phyloP scores from a whole-genome alignment of 2,888 invertebrate genomes.

The Tinea trinotella region DNA sequence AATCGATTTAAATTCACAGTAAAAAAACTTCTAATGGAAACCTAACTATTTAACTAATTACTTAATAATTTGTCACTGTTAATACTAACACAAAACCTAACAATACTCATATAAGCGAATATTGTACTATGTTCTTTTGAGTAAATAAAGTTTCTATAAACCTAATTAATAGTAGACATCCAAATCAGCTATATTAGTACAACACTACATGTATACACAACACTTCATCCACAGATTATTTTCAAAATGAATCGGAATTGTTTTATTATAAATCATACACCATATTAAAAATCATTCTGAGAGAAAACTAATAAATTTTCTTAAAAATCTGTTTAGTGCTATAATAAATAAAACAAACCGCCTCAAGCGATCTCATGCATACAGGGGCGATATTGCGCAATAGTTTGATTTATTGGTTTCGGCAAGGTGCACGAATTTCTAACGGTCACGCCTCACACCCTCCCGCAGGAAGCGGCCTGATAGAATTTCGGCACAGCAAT shows the following conservation, averaged over 20 bases:
- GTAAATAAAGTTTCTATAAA: too few species aligned
- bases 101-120: too few species aligned
- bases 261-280: too few species aligned
- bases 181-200: slow-evolving; percentile 36
- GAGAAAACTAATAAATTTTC: slow-evolving; percentile 21
- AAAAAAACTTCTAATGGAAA: too few species aligned
- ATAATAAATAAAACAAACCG: slow-evolving; percentile 59
- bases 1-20: too few species aligned
- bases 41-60: too few species aligned
- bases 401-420: slow-evolving; percentile 67
- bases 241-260: too few species aligned
- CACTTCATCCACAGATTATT: too few species aligned
- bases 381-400: slow-evolving; percentile 62
- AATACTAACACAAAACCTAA: too few species aligned
- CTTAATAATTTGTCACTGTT: too few species aligned
- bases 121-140: too few species aligned
- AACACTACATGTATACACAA: too few species aligned
- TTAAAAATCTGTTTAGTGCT: slow-evolving; percentile 56
- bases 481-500: slow-evolving; percentile 59
- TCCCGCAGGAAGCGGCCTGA: slow-evolving; percentile 41
- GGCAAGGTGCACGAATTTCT: slow-evolving; percentile 63
- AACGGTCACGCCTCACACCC: slow-evolving; percentile 43
- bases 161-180: slow-evolving; percentile 43
- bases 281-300: background rate
- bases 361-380: slow-evolving; percentile 56